Evolutionary conservation across 2,888 invertebrate species (phyloP), one percentile per base, ranked within the genome.

Genomic region (Bhutanitis thaidina): DNA sequence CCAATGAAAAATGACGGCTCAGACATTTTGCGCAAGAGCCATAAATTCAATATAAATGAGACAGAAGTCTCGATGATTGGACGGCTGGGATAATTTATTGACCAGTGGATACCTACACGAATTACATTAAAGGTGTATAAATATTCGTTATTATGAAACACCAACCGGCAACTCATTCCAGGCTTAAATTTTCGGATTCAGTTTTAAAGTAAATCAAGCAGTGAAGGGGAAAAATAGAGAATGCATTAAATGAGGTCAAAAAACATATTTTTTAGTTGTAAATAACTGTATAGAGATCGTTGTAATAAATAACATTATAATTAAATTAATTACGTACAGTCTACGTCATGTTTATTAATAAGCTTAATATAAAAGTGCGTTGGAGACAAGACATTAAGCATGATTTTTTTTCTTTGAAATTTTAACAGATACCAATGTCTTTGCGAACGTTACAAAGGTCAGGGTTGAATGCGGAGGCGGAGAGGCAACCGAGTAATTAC

Each of bases 401-500:
- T n/a, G n/a, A n/a, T n/a, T n/a, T n/a, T n/a, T n/a, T n/a, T n/a
- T n/a, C n/a, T n/a, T n/a, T n/a, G n/a, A n/a, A 14, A 36, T 36
- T 36, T 9, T 7, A 35, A 27, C 7, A 38, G 36, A 38, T 35
- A 20, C 27, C 4, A 14, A 48, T 39, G 29, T 43, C 53, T 58
- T 39, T 59, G 59, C 53, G 30, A 55, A 56, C 61, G 40, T 49
- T 66, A 65, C 58, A 35, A 25, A 52, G 49, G 44, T 48, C 46
- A 45, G 40, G 46, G 54, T 49, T 53, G 52, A 58, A 54, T 50
- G 53, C 52, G 56, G 56, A 58, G 59, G 59, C 57, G 59, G 52
- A 43, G 52, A 43, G 59, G 56, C 57, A 61, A 60, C 59, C 63
- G 63, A 69, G 75, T 80, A 81, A 81, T 80, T 81, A 81, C 77